A percentile compares a stretch with the other conserved stretches of the same genome.
Evolutionary conservation across 2,888 invertebrate species (phyloP).

Genomic region (Scrobipalpa costella): DNA sequence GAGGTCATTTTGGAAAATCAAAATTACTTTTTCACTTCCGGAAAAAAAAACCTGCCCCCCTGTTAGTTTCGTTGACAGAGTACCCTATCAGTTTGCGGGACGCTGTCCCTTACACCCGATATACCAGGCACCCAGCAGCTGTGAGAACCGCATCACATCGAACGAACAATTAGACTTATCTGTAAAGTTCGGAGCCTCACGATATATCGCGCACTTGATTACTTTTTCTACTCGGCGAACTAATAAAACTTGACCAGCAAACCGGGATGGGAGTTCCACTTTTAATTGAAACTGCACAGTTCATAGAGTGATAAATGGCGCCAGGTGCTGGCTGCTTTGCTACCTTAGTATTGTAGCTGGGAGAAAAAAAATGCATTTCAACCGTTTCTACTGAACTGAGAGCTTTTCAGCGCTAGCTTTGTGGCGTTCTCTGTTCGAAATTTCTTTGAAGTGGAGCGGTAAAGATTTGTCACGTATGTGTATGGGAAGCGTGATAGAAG

Average conservation of each 20-base stretch:
- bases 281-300: constrained; percentile 65
- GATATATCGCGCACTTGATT: constrained; percentile 71
- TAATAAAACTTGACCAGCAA: constrained; percentile 75
- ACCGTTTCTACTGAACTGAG: neutral
- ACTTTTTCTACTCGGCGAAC: constrained; percentile 68
- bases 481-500: neutral
- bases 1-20: too few relatives aligned
- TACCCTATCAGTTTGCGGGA: too few relatives aligned
- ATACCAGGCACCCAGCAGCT: too few relatives aligned
- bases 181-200: constrained; percentile 53
- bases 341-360: neutral
- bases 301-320: constrained; percentile 36
- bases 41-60: too few relatives aligned
- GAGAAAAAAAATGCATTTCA: constrained; percentile 3
- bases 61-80: too few relatives aligned
- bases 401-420: neutral
- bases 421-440: constrained; percentile 1
- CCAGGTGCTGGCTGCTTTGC: constrained; percentile 14
- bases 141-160: constrained; percentile 47
- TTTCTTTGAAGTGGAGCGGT: neutral
- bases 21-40: too few relatives aligned
- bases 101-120: too few relatives aligned
- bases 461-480: neutral
- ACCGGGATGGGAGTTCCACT: constrained; percentile 56
- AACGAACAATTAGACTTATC: constrained; percentile 69